Base-by-base conservation (phyloP, 2,797 vertebrate genomes). In the Semotilus atromaculatus region DNA sequence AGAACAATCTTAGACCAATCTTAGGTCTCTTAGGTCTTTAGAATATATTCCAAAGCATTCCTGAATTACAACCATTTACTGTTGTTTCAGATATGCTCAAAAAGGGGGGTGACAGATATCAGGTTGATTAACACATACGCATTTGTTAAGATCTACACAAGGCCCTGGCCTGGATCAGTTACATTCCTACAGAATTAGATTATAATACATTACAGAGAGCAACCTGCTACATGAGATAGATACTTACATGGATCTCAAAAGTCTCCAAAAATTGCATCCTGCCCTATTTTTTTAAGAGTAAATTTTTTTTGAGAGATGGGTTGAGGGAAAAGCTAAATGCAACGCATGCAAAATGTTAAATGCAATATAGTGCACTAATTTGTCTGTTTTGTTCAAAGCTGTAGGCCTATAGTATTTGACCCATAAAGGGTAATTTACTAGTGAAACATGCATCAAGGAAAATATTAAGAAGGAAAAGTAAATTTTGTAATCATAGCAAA, bases 121-220 rank as follows among this genome's bases (percentile, higher is more conserved):
- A 62, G n/a, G n/a, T 62, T 29, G n/a, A 29, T 29, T 43, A 72
- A 58, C 10, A 68, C 45, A 80, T 11, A 21, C 43, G 4, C 23
- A 72, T 80, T 75, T 38, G 51, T 74, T 19, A 43, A 80, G 60
- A 60, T n/a, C 31, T 31, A 18, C 38, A n/a, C 40, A 19, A 58
- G n/a, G n/a, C 55, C 16, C 40, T 64, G 11, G n/a, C 51, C 38
- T 36, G 58, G 34, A 51, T 66, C 62, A 74, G 62, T 80, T 67
- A 75, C 48, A 68, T 81, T 68, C 40, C 19, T 60, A 19, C 74
- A 68, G 38, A 76, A 85, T 76, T 38, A 45, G 62, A 85, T 85
- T 81, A 81, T 73, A 74, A 80, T 74, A 34, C 84, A 81, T 75
- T 81, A 76, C 51, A 73, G 21, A 67, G 51, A 85, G 51, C 5